phyloP scores from a whole-genome alignment of 2,888 invertebrate species.

The Altica lythri region DNA sequence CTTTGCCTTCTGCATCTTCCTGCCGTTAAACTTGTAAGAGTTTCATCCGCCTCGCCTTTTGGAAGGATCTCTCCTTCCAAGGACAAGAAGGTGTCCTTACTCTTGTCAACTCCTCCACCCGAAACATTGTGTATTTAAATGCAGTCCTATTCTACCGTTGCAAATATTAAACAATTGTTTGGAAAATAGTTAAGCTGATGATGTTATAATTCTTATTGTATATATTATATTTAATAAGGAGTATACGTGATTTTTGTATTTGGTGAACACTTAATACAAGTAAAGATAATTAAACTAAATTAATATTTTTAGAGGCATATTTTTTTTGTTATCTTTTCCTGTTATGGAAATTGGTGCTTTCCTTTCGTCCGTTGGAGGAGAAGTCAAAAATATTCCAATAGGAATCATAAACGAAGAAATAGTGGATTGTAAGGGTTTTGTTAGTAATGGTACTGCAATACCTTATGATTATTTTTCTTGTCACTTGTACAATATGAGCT shows the following conservation, averaged over 20 bases:
- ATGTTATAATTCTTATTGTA: neutral
- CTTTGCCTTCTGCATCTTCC: too few relatives aligned
- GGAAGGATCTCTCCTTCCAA: too few relatives aligned
- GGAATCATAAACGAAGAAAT: slow-evolving; percentile 82
- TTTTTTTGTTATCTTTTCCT: slow-evolving; percentile 82
- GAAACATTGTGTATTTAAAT: too few relatives aligned
- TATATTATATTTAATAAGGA: neutral
- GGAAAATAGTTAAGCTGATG: neutral
- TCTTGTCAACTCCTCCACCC: too few relatives aligned
- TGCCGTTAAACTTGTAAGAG: too few relatives aligned
- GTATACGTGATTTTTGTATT: too few relatives aligned
- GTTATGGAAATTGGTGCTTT: slow-evolving; percentile 79
- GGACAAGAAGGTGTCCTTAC: too few relatives aligned
- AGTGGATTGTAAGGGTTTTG: slow-evolving; percentile 48
- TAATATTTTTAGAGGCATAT: slow-evolving; percentile 68
- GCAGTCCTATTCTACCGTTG: too few relatives aligned
- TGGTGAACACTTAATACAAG: too few relatives aligned
- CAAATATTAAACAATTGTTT: too few relatives aligned
- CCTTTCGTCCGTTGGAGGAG: slow-evolving; percentile 78
- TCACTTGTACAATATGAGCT: slow-evolving; percentile 63
- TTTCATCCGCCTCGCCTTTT: too few relatives aligned
- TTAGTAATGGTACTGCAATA: slow-evolving; percentile 32
- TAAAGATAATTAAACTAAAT: neutral
- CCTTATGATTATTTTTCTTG: slow-evolving; percentile 51
- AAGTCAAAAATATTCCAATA: slow-evolving; percentile 72